These are phyloP conservation scores for Gallinago nigripennis DNA, from an alignment of 2,797 vertebrate genomes.

Conservation along the genomic window DNA sequence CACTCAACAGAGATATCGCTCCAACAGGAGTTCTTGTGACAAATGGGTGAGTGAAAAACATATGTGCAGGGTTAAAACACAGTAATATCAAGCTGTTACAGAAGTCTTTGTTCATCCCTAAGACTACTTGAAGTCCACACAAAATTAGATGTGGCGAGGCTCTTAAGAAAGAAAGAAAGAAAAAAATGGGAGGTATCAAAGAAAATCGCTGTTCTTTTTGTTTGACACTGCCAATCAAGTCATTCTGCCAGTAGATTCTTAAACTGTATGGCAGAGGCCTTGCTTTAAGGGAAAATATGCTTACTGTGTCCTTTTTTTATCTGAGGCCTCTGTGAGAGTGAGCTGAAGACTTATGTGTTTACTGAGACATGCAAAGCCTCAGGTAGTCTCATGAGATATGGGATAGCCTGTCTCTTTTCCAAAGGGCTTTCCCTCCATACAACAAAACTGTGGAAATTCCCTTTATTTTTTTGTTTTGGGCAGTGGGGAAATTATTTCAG, in stretches of 20 bases:
- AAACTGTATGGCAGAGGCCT: neutral
- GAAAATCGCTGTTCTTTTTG: neutral
- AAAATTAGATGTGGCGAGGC: neutral
- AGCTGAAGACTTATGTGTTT: neutral
- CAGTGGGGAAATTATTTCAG: neutral
- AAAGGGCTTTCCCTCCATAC: neutral
- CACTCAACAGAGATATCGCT: conserved; percentile 89
- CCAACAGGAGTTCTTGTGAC: conserved; percentile 95
- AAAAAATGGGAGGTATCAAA: neutral
- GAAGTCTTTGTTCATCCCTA: neutral
- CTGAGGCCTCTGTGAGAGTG: neutral
- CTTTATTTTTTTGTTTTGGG: neutral
- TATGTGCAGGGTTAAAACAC: neutral
- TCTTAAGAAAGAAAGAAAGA: neutral
- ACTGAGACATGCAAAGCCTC: neutral
- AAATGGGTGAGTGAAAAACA: conserved; percentile 85
- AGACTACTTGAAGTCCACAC: neutral
- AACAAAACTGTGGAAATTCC: neutral
- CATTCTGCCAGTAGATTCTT: neutral
- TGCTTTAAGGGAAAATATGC: neutral
- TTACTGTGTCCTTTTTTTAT: neutral
- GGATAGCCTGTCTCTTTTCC: neutral
- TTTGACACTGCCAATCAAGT: neutral
- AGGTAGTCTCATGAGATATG: neutral
- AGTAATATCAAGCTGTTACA: neutral